Evolutionary conservation across 2,113 vertebrate species (phyloP).

Genomic region (Glareola pratincola): DNA sequence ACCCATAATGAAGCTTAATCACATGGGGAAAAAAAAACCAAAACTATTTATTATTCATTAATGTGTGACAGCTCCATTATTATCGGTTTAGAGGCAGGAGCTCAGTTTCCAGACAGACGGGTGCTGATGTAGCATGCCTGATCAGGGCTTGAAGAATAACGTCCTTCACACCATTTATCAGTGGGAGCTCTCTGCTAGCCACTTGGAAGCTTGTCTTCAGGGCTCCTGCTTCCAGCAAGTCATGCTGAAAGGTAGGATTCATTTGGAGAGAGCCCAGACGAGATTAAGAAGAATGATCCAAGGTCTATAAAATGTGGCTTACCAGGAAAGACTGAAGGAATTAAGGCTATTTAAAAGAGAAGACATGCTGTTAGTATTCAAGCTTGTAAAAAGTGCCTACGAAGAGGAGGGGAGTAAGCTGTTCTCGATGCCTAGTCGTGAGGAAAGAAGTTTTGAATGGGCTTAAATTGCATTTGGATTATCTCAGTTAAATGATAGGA

Average conservation of each 20-base stretch:
- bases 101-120: constrained; percentile 11
- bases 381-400: neutral
- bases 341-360: neutral
- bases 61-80: constrained; percentile 55
- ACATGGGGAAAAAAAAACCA: neutral
- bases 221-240: constrained; percentile 6
- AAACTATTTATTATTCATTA: constrained; percentile 58
- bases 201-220: constrained; percentile 27
- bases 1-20: constrained; percentile 51
- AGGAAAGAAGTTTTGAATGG: neutral
- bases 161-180: constrained; percentile 21
- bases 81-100: constrained; percentile 23
- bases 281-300: constrained; percentile 9
- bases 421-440: neutral
- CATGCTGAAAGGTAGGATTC: constrained; percentile 3
- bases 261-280: neutral
- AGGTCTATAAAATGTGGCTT: constrained; percentile 7
- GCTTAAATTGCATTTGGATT: neutral
- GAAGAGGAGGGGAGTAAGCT: neutral
- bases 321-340: neutral
- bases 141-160: constrained; percentile 38
- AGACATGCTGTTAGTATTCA: neutral
- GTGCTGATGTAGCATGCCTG: constrained; percentile 25
- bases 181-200: constrained; percentile 9
- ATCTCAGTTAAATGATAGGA: neutral